These are phyloP conservation scores for Coregonus ussuriensis DNA, from an alignment of 2,797 vertebrate species.

Conservation along the genomic window DNA sequence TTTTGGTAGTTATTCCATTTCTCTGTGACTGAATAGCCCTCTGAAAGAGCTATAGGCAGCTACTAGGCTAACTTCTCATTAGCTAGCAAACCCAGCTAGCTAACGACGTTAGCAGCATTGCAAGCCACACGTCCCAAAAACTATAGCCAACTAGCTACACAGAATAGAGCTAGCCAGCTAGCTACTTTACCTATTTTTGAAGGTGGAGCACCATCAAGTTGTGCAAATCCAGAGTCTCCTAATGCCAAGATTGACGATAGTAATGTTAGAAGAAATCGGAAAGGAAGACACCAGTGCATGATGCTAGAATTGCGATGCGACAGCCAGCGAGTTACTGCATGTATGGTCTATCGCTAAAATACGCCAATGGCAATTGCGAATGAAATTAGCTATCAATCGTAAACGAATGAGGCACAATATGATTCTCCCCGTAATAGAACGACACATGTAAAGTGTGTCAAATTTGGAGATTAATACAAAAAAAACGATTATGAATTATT, in stretches of 20 bases:
- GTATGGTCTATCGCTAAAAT: neutral
- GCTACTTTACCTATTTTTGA: slow-evolving; percentile 74
- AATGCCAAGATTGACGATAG: slow-evolving; percentile 31
- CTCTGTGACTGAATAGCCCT: neutral
- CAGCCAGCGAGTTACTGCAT: neutral
- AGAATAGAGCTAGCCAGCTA: neutral
- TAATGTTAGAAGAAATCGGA: slow-evolving; percentile 44
- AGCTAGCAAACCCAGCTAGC: neutral
- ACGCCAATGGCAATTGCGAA: neutral
- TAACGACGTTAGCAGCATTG: neutral
- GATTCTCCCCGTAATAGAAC: neutral
- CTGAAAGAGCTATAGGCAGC: neutral
- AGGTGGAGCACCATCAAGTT: slow-evolving; percentile 74
- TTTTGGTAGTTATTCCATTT: neutral
- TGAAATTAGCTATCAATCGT: neutral
- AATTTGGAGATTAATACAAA: neutral
- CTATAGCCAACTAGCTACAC: neutral
- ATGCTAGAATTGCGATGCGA: neutral
- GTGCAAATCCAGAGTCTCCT: slow-evolving; percentile 57
- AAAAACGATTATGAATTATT: neutral
- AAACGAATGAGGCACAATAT: neutral
- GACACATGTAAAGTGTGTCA: neutral
- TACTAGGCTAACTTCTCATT: neutral
- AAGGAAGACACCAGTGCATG: slow-evolving; percentile 48
- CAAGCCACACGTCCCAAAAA: neutral